Evolutionary conservation across 30 jellyfish, hydroid and myxozoan genomes (phyloP).

Genomic region (Aurelia aurita): DNA sequence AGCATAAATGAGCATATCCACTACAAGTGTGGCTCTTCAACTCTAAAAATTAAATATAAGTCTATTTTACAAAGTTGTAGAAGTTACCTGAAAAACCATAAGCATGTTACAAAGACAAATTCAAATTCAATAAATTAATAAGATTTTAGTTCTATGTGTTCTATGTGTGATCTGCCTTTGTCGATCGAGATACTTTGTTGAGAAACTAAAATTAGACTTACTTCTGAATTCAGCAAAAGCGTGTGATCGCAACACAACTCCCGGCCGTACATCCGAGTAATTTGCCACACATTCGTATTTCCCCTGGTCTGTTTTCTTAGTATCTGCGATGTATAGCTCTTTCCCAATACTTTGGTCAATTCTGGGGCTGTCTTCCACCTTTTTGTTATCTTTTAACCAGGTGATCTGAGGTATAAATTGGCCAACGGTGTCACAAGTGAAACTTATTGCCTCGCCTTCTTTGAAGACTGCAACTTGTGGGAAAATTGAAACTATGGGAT

Average conservation of each 20-base stretch:
- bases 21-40: too few species aligned
- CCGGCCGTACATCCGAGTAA: conserved; percentile 51
- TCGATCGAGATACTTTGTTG: too few species aligned
- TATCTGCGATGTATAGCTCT: conserved; percentile 31
- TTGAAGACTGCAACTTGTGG: conserved; percentile 61
- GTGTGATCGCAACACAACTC: conserved; percentile 26
- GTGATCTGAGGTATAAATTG: conserved; percentile 61
- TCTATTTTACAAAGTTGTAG: too few species aligned
- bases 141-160: too few species aligned
- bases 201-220: conserved; percentile 11
- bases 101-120: too few species aligned
- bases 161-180: too few species aligned
- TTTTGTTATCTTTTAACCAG: conserved; percentile 64
- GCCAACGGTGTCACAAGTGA: conserved; percentile 68
- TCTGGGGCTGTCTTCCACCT: conserved; percentile 11
- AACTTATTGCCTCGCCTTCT: conserved; percentile 55
- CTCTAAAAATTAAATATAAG: too few species aligned
- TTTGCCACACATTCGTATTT: conserved; percentile 73
- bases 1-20: too few species aligned
- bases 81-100: too few species aligned
- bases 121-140: too few species aligned
- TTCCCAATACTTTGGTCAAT: conserved; percentile 16
- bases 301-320: conserved; percentile 63
- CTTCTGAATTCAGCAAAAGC: conserved; percentile 60
- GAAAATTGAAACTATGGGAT: conserved; percentile 48